phyloP scores from a whole-genome alignment of 2,113 vertebrate species.

The Marcusenius ussheri region DNA sequence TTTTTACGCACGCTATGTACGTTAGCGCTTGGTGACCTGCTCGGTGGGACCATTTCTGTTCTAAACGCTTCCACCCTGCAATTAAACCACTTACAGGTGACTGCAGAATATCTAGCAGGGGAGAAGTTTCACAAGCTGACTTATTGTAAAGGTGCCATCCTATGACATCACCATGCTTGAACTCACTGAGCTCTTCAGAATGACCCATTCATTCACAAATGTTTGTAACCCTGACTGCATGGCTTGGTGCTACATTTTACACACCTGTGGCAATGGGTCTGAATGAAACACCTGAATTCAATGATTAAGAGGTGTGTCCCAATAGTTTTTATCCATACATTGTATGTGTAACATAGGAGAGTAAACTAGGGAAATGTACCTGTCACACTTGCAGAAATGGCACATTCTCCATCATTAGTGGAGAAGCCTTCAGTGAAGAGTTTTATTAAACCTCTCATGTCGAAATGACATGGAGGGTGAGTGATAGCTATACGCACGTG shows the following conservation, averaged over 20 bases:
- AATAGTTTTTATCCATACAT: background rate
- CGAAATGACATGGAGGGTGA: background rate
- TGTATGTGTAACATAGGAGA: background rate
- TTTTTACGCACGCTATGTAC: too few species aligned
- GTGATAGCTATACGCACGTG: background rate
- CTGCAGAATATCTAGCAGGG: background rate
- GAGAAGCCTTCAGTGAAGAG: background rate
- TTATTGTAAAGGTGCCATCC: background rate
- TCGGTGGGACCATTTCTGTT: background rate
- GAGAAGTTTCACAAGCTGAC: background rate
- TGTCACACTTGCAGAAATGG: background rate
- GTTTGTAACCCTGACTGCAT: background rate
- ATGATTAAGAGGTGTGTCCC: background rate
- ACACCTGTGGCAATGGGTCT: background rate
- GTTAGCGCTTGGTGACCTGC: background rate
- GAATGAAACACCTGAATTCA: background rate
- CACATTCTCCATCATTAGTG: background rate
- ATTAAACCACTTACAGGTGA: background rate
- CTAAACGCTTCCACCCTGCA: background rate
- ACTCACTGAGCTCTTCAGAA: background rate
- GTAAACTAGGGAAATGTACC: background rate
- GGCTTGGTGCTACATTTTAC: background rate
- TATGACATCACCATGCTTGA: background rate
- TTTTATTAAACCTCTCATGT: background rate
- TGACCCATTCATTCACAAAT: background rate